These are phyloP conservation scores for Dusona sp. DNA, from an alignment of 2,888 invertebrate genomes.

Conservation along the genomic window DNA sequence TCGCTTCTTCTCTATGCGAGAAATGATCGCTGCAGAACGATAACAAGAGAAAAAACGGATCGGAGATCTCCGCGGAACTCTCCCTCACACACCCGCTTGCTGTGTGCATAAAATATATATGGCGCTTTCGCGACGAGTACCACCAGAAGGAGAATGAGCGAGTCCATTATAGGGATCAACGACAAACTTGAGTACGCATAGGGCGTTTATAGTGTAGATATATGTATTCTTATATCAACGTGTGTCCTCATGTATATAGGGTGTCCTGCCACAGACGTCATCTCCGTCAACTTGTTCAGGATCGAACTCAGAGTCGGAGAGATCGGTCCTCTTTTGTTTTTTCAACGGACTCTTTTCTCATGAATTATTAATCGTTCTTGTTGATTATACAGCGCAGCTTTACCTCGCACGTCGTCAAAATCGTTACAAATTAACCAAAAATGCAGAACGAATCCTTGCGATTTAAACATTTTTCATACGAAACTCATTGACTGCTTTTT, in stretches of 20 bases:
- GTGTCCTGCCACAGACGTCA: neutral
- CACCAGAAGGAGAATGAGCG: neutral
- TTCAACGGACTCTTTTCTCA: no score
- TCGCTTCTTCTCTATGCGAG: neutral
- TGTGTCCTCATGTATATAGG: neutral
- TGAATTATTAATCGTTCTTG: no score
- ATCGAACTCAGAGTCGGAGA: neutral
- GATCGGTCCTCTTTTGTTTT: no score
- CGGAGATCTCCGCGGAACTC: neutral
- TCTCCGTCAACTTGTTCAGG: neutral
- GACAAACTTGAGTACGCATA: neutral
- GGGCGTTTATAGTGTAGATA: neutral
- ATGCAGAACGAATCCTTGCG: neutral
- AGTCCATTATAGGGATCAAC: neutral
- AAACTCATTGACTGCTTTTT: no score
- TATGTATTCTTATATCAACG: neutral
- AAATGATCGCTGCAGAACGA: neutral
- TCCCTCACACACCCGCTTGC: neutral
- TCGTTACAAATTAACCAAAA: neutral
- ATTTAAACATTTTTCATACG: no score
- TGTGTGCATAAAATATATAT: neutral
- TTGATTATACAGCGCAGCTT: no score
- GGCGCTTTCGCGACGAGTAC: neutral
- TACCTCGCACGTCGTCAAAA: no score
- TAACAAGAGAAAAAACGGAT: constrained; percentile 32